Conservation (phyloP, 2,888 invertebrate genomes). For the Scaptomyza parva region DNA sequence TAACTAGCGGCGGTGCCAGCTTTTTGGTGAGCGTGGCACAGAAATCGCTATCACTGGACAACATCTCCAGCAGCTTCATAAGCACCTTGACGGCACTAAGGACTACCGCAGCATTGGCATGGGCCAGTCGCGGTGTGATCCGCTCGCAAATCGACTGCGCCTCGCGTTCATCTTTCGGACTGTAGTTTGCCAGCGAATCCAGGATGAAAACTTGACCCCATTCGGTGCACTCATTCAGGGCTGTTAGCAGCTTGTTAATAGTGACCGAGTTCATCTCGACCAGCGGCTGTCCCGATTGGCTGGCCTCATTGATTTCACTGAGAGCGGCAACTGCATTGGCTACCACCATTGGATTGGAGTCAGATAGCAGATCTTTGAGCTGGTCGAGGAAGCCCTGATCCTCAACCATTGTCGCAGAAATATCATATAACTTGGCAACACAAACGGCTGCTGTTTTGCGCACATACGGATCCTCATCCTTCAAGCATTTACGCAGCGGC, state of each 20-base stretch:
- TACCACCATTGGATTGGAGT: constrained; percentile 99
- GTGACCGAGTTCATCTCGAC: constrained; percentile 98
- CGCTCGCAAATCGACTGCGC: constrained; percentile 99
- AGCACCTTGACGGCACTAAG: constrained; percentile 98
- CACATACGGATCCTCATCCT: constrained; percentile 98
- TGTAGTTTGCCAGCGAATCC: constrained; percentile 98
- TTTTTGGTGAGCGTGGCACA: constrained; percentile 97
- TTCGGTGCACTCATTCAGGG: constrained; percentile 99
- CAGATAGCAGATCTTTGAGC: constrained; percentile 97
- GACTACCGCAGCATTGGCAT: constrained; percentile 99
- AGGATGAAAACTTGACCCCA: constrained; percentile 99
- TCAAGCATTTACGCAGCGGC: constrained; percentile 96
- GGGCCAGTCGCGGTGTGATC: constrained; percentile 98
- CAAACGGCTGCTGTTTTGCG: constrained; percentile 99
- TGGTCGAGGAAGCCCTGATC: constrained; percentile 98
- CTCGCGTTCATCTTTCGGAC: constrained; percentile 98
- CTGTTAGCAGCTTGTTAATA: constrained; percentile 98
- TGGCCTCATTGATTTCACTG: constrained; percentile 99
- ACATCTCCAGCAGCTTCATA: constrained; percentile 99
- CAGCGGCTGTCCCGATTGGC: constrained; percentile 96
- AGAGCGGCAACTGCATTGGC: constrained; percentile 99
- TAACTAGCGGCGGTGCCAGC: constrained; percentile 99
- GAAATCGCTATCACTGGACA: constrained; percentile 96
- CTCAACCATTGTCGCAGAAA: constrained; percentile 90
- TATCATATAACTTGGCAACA: constrained; percentile 99